Evolutionary conservation across 2,113 vertebrate genomes (phyloP).

Genomic region (Microcebus lehilahytsara): DNA sequence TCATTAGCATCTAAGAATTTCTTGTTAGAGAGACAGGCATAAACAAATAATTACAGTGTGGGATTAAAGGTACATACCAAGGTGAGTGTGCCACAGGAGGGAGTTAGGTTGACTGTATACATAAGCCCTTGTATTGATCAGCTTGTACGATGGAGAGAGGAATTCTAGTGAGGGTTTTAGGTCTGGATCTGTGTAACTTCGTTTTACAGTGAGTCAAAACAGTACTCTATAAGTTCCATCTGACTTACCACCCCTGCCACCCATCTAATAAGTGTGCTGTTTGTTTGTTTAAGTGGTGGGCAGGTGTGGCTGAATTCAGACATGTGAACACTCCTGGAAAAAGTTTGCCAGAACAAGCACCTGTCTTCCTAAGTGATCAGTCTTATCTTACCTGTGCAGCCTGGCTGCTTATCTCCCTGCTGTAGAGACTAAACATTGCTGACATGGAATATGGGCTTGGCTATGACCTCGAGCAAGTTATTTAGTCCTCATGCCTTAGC

Average conservation of each 20-base stretch:
- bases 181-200: background rate
- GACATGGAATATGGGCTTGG: background rate
- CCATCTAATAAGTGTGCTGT: background rate
- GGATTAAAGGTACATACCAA: background rate
- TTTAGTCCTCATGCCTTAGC: background rate
- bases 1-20: slow-evolving; percentile 51
- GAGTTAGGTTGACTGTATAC: background rate
- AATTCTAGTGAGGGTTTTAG: background rate
- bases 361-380: background rate
- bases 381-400: background rate
- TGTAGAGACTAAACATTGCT: background rate
- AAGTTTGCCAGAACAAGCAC: background rate
- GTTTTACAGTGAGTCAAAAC: background rate
- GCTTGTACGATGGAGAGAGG: background rate
- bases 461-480: background rate
- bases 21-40: slow-evolving; percentile 7
- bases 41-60: slow-evolving; percentile 24
- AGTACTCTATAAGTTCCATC: background rate
- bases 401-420: background rate
- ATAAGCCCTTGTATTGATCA: background rate
- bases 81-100: background rate
- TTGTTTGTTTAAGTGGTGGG: background rate
- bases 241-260: background rate
- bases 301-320: background rate
- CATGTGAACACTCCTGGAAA: background rate